phyloP scores from a whole-genome alignment of 2,113 vertebrate species.

The Protomyctophum bolini region DNA sequence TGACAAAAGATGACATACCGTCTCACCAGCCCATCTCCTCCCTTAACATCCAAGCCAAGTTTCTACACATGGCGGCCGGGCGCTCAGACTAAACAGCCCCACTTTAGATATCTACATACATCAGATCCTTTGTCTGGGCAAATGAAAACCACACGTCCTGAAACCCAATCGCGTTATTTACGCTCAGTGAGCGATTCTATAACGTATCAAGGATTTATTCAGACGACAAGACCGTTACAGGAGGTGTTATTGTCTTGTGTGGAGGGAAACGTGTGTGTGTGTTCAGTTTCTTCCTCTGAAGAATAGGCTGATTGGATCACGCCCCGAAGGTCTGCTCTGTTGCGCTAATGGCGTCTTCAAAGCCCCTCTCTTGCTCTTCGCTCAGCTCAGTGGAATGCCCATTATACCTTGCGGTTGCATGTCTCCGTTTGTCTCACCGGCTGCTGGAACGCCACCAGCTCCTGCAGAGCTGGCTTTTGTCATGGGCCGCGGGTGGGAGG shows the following conservation, averaged over 20 bases:
- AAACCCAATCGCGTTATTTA: too few species aligned
- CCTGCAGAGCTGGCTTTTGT: slow-evolving; percentile 29
- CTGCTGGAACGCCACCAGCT: slow-evolving; percentile 26
- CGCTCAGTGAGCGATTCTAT: too few species aligned
- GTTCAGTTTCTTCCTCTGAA: slow-evolving; percentile 20
- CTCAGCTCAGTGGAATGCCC: slow-evolving; percentile 60
- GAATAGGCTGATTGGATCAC: slow-evolving; percentile 33
- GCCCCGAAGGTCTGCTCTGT: slow-evolving; percentile 41
- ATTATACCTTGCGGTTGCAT: slow-evolving; percentile 53
- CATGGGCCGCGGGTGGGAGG: neutral
- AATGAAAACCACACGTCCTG: too few species aligned
- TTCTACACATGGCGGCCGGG: too few species aligned
- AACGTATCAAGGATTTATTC: too few species aligned
- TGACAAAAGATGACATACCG: too few species aligned
- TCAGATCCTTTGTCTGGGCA: too few species aligned
- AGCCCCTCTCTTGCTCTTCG: slow-evolving; percentile 14
- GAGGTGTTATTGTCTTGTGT: slow-evolving; percentile 35
- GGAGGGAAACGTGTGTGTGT: slow-evolving; percentile 20
- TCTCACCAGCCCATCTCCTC: too few species aligned
- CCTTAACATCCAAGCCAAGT: too few species aligned
- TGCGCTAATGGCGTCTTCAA: slow-evolving; percentile 56
- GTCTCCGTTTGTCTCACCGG: slow-evolving; percentile 14
- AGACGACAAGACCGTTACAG: neutral
- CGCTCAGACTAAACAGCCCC: too few species aligned
- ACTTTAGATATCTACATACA: too few species aligned